These are phyloP conservation scores for Athalia cordata DNA, from an alignment of 2,888 invertebrate species.

Conservation along the genomic window DNA sequence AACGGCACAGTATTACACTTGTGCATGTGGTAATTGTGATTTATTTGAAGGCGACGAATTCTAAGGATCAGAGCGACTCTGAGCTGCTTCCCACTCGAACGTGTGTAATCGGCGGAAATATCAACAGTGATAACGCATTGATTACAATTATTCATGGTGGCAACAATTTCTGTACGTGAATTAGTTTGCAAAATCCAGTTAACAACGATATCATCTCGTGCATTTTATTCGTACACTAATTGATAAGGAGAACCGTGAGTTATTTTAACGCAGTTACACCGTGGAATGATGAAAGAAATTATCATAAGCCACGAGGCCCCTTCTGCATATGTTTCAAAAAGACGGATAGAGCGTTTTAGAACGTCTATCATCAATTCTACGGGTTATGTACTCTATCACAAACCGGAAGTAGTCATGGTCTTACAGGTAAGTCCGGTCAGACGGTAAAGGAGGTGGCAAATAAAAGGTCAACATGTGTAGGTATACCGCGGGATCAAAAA, in stretches of 20 bases:
- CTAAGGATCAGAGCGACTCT: background rate
- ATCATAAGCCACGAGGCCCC: background rate
- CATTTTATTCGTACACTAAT: too few species aligned
- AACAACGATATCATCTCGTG: too few species aligned
- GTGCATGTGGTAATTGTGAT: background rate
- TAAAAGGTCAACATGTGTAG: background rate
- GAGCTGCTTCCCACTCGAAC: background rate
- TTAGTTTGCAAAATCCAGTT: too few species aligned
- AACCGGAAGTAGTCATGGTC: conserved; percentile 32
- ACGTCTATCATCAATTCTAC: conserved; percentile 25
- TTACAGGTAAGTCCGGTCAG: conserved; percentile 40
- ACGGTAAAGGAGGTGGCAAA: conserved; percentile 25
- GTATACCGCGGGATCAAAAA: background rate
- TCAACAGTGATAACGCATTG: background rate
- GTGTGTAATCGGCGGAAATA: background rate
- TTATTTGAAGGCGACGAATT: background rate
- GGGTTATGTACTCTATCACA: conserved; percentile 29
- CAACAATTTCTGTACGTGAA: too few species aligned
- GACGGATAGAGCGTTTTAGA: conserved; percentile 3
- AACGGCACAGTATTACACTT: background rate
- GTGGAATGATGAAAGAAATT: too few species aligned
- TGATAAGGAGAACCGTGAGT: background rate
- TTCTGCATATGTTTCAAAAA: background rate
- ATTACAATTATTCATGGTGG: background rate
- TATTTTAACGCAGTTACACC: too few species aligned